A percentile compares a stretch with the other conserved stretches of the same genome.
Conservation (phyloP, 2,888 invertebrate genomes). For the Callinectes sapidus region DNA sequence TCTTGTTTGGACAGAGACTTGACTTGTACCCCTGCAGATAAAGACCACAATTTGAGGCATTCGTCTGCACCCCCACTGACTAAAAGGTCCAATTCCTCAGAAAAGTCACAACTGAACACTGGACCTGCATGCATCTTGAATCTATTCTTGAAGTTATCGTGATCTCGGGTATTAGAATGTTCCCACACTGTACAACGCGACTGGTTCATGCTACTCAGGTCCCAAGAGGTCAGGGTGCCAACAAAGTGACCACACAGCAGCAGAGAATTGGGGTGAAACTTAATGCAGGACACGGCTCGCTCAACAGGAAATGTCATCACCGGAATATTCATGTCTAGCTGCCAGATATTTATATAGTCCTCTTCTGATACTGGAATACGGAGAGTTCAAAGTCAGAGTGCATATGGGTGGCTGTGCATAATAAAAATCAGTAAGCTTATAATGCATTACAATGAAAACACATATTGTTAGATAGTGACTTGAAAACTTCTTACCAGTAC, state of each 20-base stretch:
- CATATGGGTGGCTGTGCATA: background rate
- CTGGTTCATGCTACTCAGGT: conserved; percentile 52
- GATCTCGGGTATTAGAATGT: conserved; percentile 3
- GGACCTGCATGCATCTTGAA: conserved; percentile 72
- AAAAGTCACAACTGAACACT: conserved; percentile 71
- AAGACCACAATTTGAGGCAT: conserved; percentile 67
- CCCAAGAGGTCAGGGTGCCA: conserved; percentile 70
- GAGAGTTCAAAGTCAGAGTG: background rate
- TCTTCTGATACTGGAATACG: conserved; percentile 67
- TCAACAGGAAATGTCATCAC: conserved; percentile 67
- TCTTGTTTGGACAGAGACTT: conserved; percentile 61
- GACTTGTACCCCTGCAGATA: conserved; percentile 64
- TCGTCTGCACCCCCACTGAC: conserved; percentile 72
- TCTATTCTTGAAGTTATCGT: conserved; percentile 45
- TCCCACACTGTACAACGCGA: conserved; percentile 29
- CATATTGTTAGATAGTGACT: background rate
- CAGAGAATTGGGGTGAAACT: conserved; percentile 54
- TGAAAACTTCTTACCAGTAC: conserved; percentile 58
- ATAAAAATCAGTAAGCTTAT: background rate
- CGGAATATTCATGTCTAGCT: conserved; percentile 64
- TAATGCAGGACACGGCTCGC: conserved; percentile 68
- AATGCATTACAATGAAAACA: background rate
- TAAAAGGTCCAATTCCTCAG: conserved; percentile 62
- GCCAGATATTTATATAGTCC: conserved; percentile 69
- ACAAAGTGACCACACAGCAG: conserved; percentile 71